Evolutionary conservation across 1,140 invertebrate genomes (phyloP).

Genomic region (Nylanderia fulva): DNA sequence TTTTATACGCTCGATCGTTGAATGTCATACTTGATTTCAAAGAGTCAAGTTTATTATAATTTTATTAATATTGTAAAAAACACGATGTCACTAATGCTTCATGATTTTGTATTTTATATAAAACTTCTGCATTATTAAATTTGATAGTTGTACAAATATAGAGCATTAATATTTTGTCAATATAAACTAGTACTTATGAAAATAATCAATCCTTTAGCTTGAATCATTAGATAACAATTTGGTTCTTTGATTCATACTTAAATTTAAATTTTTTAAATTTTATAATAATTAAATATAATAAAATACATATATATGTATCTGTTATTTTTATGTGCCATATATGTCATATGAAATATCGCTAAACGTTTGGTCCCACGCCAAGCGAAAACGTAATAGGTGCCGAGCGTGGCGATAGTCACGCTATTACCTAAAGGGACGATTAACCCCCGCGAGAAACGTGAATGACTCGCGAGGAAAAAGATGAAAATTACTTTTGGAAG

Average conservation of each 20-base stretch:
- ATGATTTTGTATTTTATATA: not conserved
- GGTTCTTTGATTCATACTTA: not conserved
- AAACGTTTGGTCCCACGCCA: conserved; percentile 29
- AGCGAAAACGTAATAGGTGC: conserved; percentile 27
- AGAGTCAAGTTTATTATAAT: not conserved
- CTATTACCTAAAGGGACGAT: conserved; percentile 56
- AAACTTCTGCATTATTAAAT: not conserved
- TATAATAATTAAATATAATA: not conserved
- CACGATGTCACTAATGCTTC: not conserved
- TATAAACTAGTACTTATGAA: not conserved
- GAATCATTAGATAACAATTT: not conserved
- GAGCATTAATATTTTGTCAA: not conserved
- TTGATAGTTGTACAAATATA: not conserved
- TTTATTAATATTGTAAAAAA: not conserved
- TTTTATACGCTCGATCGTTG: not conserved
- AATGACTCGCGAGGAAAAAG: conserved; percentile 25
- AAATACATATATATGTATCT: not conserved
- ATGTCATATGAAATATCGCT: conserved; percentile 29
- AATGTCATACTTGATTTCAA: not conserved
- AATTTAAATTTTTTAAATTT: not conserved
- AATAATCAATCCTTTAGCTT: not conserved
- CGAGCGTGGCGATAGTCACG: conserved; percentile 29
- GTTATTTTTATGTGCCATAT: too few species aligned
- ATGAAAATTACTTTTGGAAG: conserved; percentile 53
- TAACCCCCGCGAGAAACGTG: conserved; percentile 33